Evolutionary conservation across 2,888 invertebrate genomes (phyloP).

Genomic region (Enchytraeus crypticus): DNA sequence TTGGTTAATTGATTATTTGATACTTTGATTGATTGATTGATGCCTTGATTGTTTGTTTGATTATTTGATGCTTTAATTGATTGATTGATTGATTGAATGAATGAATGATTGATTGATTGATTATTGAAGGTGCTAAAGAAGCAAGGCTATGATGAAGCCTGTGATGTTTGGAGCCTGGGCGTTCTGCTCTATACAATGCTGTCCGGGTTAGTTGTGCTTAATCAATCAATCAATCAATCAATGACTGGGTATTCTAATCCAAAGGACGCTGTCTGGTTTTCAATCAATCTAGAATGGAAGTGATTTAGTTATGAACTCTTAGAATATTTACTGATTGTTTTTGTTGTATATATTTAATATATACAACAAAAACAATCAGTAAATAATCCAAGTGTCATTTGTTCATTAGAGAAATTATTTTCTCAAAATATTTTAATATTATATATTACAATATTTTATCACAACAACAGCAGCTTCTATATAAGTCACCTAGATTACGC

Average conservation of each 20-base stretch:
- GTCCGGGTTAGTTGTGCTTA: constrained; percentile 40
- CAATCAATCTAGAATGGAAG: background rate
- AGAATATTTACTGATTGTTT: too few species aligned
- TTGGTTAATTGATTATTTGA: background rate
- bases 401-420: too few species aligned
- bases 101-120: background rate
- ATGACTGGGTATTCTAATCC: background rate
- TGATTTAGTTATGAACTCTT: background rate
- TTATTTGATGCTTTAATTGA: background rate
- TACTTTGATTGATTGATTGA: too few species aligned
- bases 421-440: too few species aligned
- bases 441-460: too few species aligned
- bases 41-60: background rate
- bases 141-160: constrained; percentile 95
- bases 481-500: too few species aligned
- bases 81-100: background rate
- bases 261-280: background rate
- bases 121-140: constrained; percentile 64
- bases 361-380: too few species aligned
- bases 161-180: constrained; percentile 97
- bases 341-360: too few species aligned
- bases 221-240: too few species aligned
- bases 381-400: too few species aligned
- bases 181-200: constrained; percentile 81
- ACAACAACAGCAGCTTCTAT: too few species aligned